These are phyloP conservation scores for Tichodroma muraria DNA, from an alignment of 2,113 vertebrate species.

Conservation along the genomic window DNA sequence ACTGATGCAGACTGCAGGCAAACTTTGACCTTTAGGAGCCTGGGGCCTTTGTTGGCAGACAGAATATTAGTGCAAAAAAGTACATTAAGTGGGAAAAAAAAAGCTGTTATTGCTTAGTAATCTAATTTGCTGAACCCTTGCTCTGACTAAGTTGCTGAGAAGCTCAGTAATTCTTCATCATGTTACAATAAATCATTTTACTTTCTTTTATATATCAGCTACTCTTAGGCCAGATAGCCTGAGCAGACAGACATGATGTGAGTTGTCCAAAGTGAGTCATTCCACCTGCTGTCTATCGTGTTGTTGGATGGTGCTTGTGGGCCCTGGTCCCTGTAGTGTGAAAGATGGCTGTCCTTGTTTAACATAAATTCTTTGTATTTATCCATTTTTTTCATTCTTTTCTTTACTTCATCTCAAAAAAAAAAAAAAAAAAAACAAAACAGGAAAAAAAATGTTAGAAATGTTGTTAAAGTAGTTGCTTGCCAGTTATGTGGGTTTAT, in stretches of 20 bases:
- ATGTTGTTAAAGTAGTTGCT: constrained; percentile 83
- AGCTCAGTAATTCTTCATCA: constrained; percentile 90
- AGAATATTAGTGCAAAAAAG: constrained; percentile 63
- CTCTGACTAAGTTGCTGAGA: constrained; percentile 96
- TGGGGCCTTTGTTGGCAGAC: constrained; percentile 74
- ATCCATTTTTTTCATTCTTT: constrained; percentile 83
- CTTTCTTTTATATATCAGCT: constrained; percentile 99
- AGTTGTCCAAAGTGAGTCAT: constrained; percentile 99
- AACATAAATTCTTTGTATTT: constrained; percentile 82
- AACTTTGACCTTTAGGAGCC: constrained; percentile 83
- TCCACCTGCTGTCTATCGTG: constrained; percentile 95
- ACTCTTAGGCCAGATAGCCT: constrained; percentile 99
- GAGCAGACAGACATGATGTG: constrained; percentile 99
- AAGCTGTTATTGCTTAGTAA: constrained; percentile 84
- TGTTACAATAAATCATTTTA: constrained; percentile 99
- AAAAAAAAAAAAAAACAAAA: constrained; percentile 9
- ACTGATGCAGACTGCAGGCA: constrained; percentile 87
- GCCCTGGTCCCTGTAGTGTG: constrained; percentile 83
- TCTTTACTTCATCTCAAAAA: constrained; percentile 77
- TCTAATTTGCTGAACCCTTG: constrained; percentile 98
- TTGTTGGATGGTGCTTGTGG: constrained; percentile 89
- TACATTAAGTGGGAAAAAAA: constrained; percentile 69
- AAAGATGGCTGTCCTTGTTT: constrained; percentile 93
- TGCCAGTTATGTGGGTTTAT: constrained; percentile 88
- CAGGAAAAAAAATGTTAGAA: constrained; percentile 81